These are phyloP conservation scores for Pangasius macronema DNA, from an alignment of 2,797 vertebrate genomes.

Conservation along the genomic window DNA sequence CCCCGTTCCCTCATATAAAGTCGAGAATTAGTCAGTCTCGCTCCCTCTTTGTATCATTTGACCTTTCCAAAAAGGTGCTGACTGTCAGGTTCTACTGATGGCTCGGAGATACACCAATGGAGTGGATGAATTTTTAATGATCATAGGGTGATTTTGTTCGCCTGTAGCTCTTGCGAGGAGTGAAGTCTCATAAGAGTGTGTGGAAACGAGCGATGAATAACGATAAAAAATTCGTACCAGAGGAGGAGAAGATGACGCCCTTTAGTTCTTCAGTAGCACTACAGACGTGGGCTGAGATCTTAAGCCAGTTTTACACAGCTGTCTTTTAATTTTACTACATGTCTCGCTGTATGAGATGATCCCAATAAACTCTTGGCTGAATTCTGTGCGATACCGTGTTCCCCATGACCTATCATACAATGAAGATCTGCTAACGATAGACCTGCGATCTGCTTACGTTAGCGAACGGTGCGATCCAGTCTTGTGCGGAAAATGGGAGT, in stretches of 20 bases:
- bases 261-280: background rate
- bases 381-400: background rate
- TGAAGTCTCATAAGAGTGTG: slow-evolving; percentile 1
- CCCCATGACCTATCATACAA: background rate
- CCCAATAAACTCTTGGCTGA: background rate
- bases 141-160: slow-evolving; percentile 32
- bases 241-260: background rate
- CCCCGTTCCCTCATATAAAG: slow-evolving; percentile 10
- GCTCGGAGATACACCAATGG: slow-evolving; percentile 61
- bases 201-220: slow-evolving; percentile 10
- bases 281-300: background rate
- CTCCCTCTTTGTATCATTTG: slow-evolving; percentile 36
- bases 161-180: background rate
- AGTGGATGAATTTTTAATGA: slow-evolving; percentile 63
- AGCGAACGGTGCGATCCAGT: background rate
- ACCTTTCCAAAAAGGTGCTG: slow-evolving; percentile 32
- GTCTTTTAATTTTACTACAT: background rate
- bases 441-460: background rate
- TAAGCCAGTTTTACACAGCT: background rate
- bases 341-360: background rate
- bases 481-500: background rate
- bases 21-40: slow-evolving; percentile 28
- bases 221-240: slow-evolving; percentile 1
- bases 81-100: slow-evolving; percentile 46
- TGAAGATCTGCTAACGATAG: background rate